Percentiles rank a stretch among this genome's conserved stretches.
Conservation (phyloP, 2,888 invertebrate species). For the Thymelicus acteon region DNA sequence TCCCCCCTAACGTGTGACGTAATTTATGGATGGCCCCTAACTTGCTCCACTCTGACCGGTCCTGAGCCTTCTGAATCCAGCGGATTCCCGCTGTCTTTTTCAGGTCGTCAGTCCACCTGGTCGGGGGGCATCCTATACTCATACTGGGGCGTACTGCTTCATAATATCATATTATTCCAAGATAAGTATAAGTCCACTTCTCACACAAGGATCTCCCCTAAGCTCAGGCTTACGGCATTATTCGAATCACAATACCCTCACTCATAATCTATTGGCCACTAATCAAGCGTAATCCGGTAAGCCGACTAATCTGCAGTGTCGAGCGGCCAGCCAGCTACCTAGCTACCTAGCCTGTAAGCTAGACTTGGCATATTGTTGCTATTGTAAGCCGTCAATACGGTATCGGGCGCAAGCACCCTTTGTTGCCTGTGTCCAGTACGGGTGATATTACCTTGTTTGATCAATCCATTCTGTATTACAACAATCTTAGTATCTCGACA, state of each 20-base stretch:
- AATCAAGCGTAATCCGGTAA: slow-evolving; percentile 64
- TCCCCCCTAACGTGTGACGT: too few species aligned
- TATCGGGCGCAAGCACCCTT: slow-evolving; percentile 5
- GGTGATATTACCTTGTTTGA: slow-evolving; percentile 3
- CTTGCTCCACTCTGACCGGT: too few species aligned
- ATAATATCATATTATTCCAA: too few species aligned
- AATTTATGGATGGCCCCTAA: too few species aligned
- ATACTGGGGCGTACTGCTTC: too few species aligned
- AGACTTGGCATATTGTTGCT: slow-evolving; percentile 23
- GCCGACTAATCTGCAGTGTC: slow-evolving; percentile 48
- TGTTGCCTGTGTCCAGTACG: slow-evolving; percentile 3
- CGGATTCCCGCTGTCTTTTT: too few species aligned
- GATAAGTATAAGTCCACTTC: not conserved
- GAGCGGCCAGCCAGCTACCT: slow-evolving; percentile 20
- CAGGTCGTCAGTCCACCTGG: too few species aligned
- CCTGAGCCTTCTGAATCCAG: too few species aligned
- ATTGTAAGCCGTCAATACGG: slow-evolving; percentile 22
- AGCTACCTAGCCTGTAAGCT: not conserved
- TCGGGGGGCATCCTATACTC: too few species aligned
- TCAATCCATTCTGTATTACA: not conserved
- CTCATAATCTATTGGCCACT: slow-evolving; percentile 54
- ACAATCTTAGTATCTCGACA: not conserved
- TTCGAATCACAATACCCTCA: slow-evolving; percentile 43
- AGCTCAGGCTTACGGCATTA: slow-evolving; percentile 31
- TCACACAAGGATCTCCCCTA: slow-evolving; percentile 30